A percentile compares a stretch with the other conserved stretches of the same genome.
These are phyloP conservation scores for Desmodus rotundus DNA, from an alignment of 2,113 vertebrate species.

Conservation along the genomic window DNA sequence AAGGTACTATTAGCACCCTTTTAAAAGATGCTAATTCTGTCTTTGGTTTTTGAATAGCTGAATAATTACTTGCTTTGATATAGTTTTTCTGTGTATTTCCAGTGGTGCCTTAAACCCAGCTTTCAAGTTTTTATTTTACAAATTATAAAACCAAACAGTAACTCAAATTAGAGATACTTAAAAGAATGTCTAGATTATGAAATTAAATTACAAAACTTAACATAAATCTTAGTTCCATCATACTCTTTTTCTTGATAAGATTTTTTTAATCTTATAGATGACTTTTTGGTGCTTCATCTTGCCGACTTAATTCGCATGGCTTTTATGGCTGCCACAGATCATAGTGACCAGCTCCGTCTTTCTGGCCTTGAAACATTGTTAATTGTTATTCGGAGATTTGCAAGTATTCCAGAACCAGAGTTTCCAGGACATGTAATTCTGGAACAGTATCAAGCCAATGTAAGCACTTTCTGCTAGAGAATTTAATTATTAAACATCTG, in stretches of 20 bases:
- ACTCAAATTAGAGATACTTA: background rate
- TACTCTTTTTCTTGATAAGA: slow-evolving; percentile 25
- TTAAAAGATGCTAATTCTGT: slow-evolving; percentile 34
- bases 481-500: background rate
- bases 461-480: slow-evolving; percentile 75
- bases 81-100: background rate
- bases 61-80: background rate
- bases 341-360: slow-evolving; percentile 90
- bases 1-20: background rate
- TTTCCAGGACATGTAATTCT: slow-evolving; percentile 95
- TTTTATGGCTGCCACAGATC: slow-evolving; percentile 97
- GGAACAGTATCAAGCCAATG: slow-evolving; percentile 97
- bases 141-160: background rate
- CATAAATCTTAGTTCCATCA: background rate
- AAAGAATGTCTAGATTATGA: background rate
- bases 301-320: slow-evolving; percentile 95
- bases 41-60: slow-evolving; percentile 34
- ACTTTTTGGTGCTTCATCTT: slow-evolving; percentile 93
- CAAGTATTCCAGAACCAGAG: slow-evolving; percentile 90
- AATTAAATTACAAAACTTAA: background rate
- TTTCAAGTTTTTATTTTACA: slow-evolving; percentile 26
- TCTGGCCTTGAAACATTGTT: slow-evolving; percentile 90
- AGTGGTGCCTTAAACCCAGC: background rate
- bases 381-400: slow-evolving; percentile 89
- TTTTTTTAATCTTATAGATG: slow-evolving; percentile 76